A percentile compares a stretch with the other conserved stretches of the same genome.
Evolutionary conservation across 53 echinoderm and acorn worm species (phyloP).

Genomic region (Echinarachnius parma): DNA sequence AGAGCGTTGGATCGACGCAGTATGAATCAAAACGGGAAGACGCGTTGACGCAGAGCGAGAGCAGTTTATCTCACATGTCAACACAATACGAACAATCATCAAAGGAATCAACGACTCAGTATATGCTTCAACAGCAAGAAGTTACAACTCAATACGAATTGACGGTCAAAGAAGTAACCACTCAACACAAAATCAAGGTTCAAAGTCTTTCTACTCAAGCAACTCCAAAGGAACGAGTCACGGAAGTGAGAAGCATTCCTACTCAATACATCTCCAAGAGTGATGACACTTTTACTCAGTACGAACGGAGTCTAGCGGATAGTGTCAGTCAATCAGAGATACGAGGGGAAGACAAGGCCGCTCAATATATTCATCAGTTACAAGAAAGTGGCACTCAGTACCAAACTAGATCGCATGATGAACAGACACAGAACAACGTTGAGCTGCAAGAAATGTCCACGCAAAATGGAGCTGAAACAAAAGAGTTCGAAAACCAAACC

Average conservation of each 20-base stretch:
- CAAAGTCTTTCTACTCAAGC: conserved; percentile 3
- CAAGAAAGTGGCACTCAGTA: neutral
- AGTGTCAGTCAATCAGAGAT: no score
- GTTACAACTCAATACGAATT: conserved; percentile 8
- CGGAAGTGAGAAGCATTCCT: no score
- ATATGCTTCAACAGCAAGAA: neutral
- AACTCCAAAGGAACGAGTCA: no score
- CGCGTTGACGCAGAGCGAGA: neutral
- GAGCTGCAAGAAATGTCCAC: neutral
- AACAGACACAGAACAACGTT: neutral
- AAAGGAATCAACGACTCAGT: neutral
- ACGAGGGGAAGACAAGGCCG: no score
- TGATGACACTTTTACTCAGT: conserved; percentile 8
- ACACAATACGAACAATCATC: conserved; percentile 7
- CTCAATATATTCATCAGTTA: neutral
- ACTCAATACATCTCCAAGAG: neutral
- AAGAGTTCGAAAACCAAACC: neutral
- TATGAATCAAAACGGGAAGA: conserved; percentile 21
- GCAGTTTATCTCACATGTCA: neutral
- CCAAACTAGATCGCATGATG: neutral
- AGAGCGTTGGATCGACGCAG: conserved; percentile 22
- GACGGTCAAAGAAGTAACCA: neutral
- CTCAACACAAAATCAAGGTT: neutral
- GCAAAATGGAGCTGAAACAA: no score
- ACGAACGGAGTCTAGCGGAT: neutral